phyloP scores from a whole-genome alignment of 23 tunicate genomes.

The Halocynthia aurantium region DNA sequence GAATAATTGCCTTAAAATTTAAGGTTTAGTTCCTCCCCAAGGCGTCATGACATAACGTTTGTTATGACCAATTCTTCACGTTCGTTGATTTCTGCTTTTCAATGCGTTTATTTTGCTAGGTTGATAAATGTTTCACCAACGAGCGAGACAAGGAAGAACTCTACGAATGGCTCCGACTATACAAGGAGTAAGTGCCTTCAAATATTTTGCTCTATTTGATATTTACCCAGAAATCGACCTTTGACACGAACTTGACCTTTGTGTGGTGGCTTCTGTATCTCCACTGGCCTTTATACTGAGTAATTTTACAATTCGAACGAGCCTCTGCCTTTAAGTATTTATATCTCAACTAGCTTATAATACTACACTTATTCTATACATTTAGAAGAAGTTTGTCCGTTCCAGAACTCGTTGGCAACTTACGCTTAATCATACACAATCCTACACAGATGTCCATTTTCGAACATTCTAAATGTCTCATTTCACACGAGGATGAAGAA shows the following conservation, averaged over 20 bases:
- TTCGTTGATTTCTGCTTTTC: not conserved
- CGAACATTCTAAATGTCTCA: constrained; percentile 20
- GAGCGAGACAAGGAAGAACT: constrained; percentile 19
- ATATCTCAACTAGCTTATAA: not conserved
- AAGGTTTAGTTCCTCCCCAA: no score
- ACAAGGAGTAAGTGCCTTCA: constrained; percentile 15
- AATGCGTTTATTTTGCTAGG: constrained; percentile 1
- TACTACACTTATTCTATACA: not conserved
- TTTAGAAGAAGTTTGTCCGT: not conserved
- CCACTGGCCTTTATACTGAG: no score
- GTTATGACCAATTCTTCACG: not conserved
- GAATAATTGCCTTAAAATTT: no score
- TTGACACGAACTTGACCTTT: not conserved
- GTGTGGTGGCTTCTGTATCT: no score
- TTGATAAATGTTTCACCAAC: not conserved
- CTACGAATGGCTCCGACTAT: not conserved
- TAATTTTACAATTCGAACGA: no score
- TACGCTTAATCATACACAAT: constrained; percentile 1
- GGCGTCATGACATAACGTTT: no score
- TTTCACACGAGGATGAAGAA: constrained; percentile 19
- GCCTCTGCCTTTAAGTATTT: no score
- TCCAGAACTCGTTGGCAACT: constrained; percentile 3
- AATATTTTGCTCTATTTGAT: not conserved
- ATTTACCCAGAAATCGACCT: no score
- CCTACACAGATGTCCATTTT: constrained; percentile 12